Base-by-base conservation (phyloP, 37 sponge, comb jelly and placozoan species). In the Geodia barretti region DNA sequence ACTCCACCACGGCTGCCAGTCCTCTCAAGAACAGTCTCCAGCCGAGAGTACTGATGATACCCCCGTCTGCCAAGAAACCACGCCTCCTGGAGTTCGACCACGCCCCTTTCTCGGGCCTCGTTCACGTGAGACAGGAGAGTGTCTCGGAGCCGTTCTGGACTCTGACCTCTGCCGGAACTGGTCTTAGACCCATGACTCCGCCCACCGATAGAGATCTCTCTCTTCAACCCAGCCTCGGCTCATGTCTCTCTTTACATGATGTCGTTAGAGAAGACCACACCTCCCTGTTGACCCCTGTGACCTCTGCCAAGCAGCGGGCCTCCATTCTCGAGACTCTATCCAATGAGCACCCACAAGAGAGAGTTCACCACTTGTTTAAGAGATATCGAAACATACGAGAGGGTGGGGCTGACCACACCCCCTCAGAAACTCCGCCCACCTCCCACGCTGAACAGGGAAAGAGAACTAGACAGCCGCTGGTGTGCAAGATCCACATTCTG, bases 91-190 rank as follows among this genome's bases (percentile, higher is more conserved):
- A 11, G 35, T 17, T 61, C 61, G 84, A 83, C 68, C 23, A 39
- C 34, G 67, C 76, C 0, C 84, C 84, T 17, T 83, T 75, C 41
- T 23, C 33, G 26, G 47, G 37, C 30, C 34, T 83, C 31, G 76
- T 74, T 0, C 84, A 83, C 42, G 84, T 83, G 41, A 61, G 62
- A 41, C 84, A 83, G 76, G 58, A 75, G 43, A 54, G 2, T 35
- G 8, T 34, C 32, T 21, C 3, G 1, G 60, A 59, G 32, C 59
- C 28, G 19, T 4, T 59, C 60, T 35, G 60, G 32, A 68, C 30
- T 20, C 33, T 75, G 76, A 28, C 14, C 31, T 30, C 11, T 25
- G 17, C 62, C 30, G 35, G 35, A 34, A 4, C 3, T 8, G 35
- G 17, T 25, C 5, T 20, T 20, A 2, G 37, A 33, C 41, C 28